Percentiles rank a stretch among this genome's conserved stretches.
Evolutionary conservation across 2,888 invertebrate species (phyloP).

Genomic region (Theristus sp.): DNA sequence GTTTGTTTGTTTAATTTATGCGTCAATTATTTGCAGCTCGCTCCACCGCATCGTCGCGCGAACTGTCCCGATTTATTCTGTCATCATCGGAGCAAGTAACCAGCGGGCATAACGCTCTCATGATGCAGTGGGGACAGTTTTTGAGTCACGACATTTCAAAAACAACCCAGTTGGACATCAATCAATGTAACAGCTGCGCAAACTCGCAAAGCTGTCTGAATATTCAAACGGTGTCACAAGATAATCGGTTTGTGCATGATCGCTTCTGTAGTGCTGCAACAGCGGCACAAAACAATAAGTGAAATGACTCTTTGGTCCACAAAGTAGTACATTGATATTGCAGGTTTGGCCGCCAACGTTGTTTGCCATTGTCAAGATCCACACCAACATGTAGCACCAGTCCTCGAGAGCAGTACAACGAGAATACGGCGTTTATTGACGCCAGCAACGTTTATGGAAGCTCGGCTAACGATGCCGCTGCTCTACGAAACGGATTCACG

Average conservation of each 20-base stretch:
- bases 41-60: conserved; percentile 4
- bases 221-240: neutral
- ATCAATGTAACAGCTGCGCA: neutral
- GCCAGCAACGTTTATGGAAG: neutral
- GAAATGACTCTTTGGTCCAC: neutral
- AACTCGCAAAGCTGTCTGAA: neutral
- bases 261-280: too few relatives aligned
- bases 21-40: neutral
- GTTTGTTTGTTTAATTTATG: too few relatives aligned
- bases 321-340: neutral
- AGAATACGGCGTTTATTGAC: neutral
- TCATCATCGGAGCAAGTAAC: conserved; percentile 4
- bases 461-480: neutral
- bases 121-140: conserved; percentile 98
- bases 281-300: too few relatives aligned
- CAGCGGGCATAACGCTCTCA: conserved; percentile 41
- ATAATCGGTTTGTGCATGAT: too few relatives aligned
- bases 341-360: neutral
- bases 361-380: conserved; percentile 40
- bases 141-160: conserved; percentile 73
- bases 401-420: conserved; percentile 18
- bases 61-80: conserved; percentile 6
- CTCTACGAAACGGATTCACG: neutral
- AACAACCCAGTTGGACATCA: neutral
- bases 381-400: conserved; percentile 89